Percentiles rank a stretch among this genome's conserved stretches.
Evolutionary conservation across 2,797 vertebrate species (phyloP).

Genomic region (Phrynocephalus forsythii): DNA sequence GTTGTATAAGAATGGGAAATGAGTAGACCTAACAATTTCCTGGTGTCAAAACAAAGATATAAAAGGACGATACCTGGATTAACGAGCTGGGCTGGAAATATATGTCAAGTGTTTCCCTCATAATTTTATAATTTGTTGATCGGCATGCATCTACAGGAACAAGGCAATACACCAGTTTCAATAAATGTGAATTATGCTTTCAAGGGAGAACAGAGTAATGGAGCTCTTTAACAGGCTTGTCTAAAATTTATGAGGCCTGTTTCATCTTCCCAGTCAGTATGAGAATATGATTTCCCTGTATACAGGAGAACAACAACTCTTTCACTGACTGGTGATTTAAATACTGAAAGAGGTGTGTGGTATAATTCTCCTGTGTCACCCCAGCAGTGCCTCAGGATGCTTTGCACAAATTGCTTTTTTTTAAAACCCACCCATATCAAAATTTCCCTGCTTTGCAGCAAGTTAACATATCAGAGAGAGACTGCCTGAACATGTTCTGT

Average conservation of each 20-base stretch:
- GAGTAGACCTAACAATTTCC: constrained; percentile 55
- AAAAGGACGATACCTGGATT: constrained; percentile 23
- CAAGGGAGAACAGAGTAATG: constrained; percentile 25
- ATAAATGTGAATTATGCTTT: constrained; percentile 33
- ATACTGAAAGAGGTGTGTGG: background rate
- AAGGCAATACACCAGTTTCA: background rate
- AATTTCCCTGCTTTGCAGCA: background rate
- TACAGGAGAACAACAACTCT: background rate
- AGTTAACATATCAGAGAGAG: background rate
- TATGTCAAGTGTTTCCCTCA: constrained; percentile 21
- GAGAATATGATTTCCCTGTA: constrained; percentile 22
- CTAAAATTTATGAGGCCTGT: background rate
- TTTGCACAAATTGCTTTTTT: background rate
- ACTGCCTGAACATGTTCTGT: background rate
- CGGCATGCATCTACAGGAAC: constrained; percentile 29
- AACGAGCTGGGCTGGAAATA: constrained; percentile 50
- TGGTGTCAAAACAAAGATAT: constrained; percentile 49
- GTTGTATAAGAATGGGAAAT: constrained; percentile 32
- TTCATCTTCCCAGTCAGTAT: background rate
- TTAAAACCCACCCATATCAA: background rate
- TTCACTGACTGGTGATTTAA: background rate
- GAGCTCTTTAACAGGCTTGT: background rate
- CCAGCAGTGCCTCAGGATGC: background rate
- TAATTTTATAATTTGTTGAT: constrained; percentile 20
- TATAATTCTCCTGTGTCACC: background rate